Conservation (phyloP, 2,113 vertebrate genomes). For the Dermatemys mawii region DNA sequence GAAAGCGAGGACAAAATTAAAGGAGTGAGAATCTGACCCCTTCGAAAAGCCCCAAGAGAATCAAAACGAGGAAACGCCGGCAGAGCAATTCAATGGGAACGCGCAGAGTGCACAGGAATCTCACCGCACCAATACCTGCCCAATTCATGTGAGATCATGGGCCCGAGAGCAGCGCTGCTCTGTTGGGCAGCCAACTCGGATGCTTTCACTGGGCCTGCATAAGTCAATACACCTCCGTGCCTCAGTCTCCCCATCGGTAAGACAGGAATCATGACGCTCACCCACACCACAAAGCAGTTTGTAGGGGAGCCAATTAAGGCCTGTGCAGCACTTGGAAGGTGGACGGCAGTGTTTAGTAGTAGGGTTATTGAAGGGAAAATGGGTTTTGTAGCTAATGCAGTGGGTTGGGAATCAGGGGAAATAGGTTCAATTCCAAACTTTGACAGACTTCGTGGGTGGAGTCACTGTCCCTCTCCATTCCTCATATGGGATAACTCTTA, state of each 20-base stretch:
- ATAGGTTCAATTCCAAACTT: fast-evolving
- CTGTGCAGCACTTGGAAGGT: background rate
- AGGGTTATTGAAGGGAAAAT: background rate
- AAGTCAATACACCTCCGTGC: background rate
- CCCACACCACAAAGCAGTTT: background rate
- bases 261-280: background rate
- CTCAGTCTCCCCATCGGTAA: background rate
- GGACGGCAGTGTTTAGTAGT: background rate
- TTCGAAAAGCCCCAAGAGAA: background rate
- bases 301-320: background rate
- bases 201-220: background rate
- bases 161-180: background rate
- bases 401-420: background rate
- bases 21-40: background rate
- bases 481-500: background rate
- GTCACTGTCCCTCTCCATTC: background rate
- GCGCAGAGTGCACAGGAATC: no score
- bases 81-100: background rate
- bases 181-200: background rate
- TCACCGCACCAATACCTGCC: no score
- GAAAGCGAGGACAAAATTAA: background rate
- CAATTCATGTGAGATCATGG: background rate
- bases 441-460: background rate
- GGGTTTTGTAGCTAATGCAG: background rate
- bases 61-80: background rate